These are phyloP conservation scores for Chloroceryle amazona DNA, from an alignment of 2,797 vertebrate genomes.

Conservation along the genomic window DNA sequence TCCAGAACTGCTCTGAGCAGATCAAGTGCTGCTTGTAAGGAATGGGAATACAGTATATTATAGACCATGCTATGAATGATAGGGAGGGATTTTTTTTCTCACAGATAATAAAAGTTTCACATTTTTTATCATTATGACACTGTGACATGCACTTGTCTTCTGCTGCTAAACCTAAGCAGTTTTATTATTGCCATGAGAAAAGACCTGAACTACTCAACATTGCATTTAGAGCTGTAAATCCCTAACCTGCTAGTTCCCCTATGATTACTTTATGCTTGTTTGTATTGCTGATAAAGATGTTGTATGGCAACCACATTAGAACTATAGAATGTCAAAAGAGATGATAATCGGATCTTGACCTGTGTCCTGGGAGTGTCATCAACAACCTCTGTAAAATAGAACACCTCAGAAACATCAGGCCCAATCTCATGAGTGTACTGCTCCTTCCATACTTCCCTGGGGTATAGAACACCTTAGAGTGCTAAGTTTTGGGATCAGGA, in stretches of 20 bases:
- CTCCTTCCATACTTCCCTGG: neutral
- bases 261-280: no score
- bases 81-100: conserved; percentile 8
- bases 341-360: conserved; percentile 58
- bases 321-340: neutral
- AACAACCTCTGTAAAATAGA: neutral
- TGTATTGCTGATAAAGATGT: no score
- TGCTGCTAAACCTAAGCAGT: no score
- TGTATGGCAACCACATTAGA: no score
- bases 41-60: neutral
- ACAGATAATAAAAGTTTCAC: conserved; percentile 20
- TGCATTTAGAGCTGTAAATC: no score
- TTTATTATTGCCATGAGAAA: no score
- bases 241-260: no score
- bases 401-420: neutral
- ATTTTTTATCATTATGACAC: conserved; percentile 12
- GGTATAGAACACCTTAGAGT: neutral
- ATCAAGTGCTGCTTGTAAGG: conserved; percentile 18
- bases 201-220: no score
- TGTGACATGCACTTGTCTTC: no score
- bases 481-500: neutral
- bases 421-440: neutral
- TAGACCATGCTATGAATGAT: conserved; percentile 38
- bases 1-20: neutral
- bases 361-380: conserved; percentile 50